Conservation (phyloP, 1,140 invertebrate species). For the Formica selysi region DNA sequence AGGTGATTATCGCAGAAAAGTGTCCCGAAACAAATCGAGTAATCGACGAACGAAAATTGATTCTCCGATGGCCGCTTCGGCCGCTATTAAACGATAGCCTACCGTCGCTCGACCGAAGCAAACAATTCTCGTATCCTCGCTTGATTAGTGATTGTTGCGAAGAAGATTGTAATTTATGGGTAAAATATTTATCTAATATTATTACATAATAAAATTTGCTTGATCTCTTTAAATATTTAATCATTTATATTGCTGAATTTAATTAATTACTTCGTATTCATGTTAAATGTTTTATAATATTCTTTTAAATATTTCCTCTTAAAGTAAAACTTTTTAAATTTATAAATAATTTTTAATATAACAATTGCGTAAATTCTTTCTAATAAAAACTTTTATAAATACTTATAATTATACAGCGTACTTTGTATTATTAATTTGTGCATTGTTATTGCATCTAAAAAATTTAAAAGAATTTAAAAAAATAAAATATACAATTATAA, state of each 20-base stretch:
- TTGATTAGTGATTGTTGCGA: constrained; percentile 13
- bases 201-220: neutral
- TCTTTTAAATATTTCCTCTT: neutral
- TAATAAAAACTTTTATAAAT: neutral
- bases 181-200: constrained; percentile 27
- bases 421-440: neutral
- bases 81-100: constrained; percentile 64
- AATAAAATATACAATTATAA: neutral
- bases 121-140: constrained; percentile 18
- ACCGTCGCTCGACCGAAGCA: constrained; percentile 65
- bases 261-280: neutral
- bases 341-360: neutral
- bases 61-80: constrained; percentile 2
- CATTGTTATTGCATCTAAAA: constrained; percentile 9
- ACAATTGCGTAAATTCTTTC: neutral
- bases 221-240: neutral
- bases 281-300: neutral
- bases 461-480: neutral
- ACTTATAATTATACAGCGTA: neutral
- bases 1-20: constrained; percentile 61
- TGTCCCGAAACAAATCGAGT: constrained; percentile 51
- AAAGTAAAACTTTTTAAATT: neutral
- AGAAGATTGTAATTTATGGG: neutral
- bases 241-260: neutral
- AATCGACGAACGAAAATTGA: constrained; percentile 52